Conservation (phyloP, 2,797 vertebrate species). For the Heteromormyrus szaboi region DNA sequence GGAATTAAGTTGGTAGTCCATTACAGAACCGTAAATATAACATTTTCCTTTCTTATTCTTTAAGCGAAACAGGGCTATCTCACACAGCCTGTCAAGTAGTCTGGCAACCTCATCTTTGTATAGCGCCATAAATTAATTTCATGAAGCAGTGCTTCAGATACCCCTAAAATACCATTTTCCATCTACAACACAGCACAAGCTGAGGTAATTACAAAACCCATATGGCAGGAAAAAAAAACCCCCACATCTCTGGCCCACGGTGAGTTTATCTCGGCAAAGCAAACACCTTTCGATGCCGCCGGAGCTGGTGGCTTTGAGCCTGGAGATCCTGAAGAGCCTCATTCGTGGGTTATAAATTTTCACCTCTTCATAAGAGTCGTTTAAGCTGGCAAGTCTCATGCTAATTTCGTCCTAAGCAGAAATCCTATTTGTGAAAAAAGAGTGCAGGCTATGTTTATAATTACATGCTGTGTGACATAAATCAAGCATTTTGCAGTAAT, state of each 20-base stretch:
- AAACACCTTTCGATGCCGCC: not conserved
- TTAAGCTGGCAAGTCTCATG: not conserved
- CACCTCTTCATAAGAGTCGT: not conserved
- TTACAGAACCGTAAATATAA: not conserved
- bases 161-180: not conserved
- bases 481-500: constrained; percentile 2
- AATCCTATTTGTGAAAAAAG: not conserved
- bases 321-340: not conserved
- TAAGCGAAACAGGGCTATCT: not conserved
- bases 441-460: not conserved
- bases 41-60: constrained; percentile 3
- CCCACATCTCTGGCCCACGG: not conserved
- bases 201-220: not conserved
- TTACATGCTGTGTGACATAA: not conserved
- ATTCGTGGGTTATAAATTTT: not conserved
- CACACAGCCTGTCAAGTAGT: not conserved
- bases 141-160: not conserved
- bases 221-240: not conserved
- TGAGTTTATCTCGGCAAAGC: not conserved
- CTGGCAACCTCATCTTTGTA: not conserved
- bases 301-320: not conserved
- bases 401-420: not conserved
- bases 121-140: not conserved
- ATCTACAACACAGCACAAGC: not conserved
- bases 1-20: not conserved